Percentiles rank a stretch among this genome's conserved stretches.
These are phyloP conservation scores for Tipula vernalis DNA, from an alignment of 2,888 invertebrate genomes.

Conservation along the genomic window DNA sequence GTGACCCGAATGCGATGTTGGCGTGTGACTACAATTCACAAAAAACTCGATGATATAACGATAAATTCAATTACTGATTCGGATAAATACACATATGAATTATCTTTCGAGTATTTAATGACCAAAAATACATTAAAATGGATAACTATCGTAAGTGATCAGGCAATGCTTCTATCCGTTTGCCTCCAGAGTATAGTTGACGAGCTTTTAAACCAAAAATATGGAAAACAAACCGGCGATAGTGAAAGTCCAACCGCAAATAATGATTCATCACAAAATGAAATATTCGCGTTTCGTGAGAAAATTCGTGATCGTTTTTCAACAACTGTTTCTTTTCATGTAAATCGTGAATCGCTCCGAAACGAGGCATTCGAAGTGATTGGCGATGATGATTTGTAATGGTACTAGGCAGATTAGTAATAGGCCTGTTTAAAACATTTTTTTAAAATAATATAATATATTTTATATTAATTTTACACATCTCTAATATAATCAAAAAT, in stretches of 20 bases:
- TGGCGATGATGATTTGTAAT: constrained; percentile 82
- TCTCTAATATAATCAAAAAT: not conserved
- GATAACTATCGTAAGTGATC: constrained; percentile 83
- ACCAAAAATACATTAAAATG: constrained; percentile 84
- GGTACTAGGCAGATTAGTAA: not conserved
- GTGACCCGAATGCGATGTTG: constrained; percentile 95
- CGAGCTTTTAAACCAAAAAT: constrained; percentile 69
- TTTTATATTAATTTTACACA: not conserved
- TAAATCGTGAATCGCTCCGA: constrained; percentile 61
- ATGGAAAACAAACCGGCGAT: constrained; percentile 32
- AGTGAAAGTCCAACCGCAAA: not conserved
- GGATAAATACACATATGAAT: constrained; percentile 42
- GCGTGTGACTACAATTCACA: constrained; percentile 79
- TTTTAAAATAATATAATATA: not conserved
- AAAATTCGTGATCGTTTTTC: constrained; percentile 59
- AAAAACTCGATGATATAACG: constrained; percentile 15
- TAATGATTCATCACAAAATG: not conserved
- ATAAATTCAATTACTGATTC: constrained; percentile 17
- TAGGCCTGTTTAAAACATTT: not conserved
- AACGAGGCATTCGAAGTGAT: constrained; percentile 92
- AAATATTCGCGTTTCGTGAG: constrained; percentile 35
- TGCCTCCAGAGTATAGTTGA: constrained; percentile 93
- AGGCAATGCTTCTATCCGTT: constrained; percentile 91
- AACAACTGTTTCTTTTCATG: constrained; percentile 55
- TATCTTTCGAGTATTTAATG: constrained; percentile 91